Percentiles rank a stretch among this genome's conserved stretches.
Conservation (phyloP, 2,888 invertebrate genomes). For the Cephus pygmeus region DNA sequence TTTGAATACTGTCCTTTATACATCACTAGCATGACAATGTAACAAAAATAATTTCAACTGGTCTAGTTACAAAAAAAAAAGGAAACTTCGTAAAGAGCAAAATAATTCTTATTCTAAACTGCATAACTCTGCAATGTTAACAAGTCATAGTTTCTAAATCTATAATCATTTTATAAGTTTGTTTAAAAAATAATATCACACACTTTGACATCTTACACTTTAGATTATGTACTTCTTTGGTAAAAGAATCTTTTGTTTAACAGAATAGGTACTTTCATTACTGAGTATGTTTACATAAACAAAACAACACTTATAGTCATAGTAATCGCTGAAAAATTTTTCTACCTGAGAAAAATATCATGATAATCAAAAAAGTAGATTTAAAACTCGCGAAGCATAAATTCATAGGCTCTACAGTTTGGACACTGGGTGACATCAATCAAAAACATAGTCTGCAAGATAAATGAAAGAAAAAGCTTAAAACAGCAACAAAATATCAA, state of each 20-base stretch:
- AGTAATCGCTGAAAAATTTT: neutral
- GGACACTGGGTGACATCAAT: conserved; percentile 69
- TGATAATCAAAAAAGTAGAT: neutral
- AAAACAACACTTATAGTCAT: neutral
- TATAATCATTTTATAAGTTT: neutral
- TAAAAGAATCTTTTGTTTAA: neutral
- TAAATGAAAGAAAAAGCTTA: neutral
- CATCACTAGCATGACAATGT: neutral
- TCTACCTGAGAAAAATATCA: neutral
- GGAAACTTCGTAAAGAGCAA: neutral
- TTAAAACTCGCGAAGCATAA: conserved; percentile 37
- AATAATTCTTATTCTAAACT: neutral
- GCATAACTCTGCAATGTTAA: too few species aligned
- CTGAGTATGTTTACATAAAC: neutral
- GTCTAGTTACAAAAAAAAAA: neutral
- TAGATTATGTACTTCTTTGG: neutral
- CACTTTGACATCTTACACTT: neutral
- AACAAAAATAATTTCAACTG: neutral
- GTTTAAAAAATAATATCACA: neutral
- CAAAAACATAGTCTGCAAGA: conserved; percentile 68
- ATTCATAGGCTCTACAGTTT: conserved; percentile 56
- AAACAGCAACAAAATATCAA: conserved; percentile 1
- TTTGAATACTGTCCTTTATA: neutral
- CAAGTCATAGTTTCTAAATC: neutral
- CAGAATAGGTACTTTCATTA: neutral